Conservation (phyloP, 2,888 invertebrate genomes). For the Phymatocera aterrima region DNA sequence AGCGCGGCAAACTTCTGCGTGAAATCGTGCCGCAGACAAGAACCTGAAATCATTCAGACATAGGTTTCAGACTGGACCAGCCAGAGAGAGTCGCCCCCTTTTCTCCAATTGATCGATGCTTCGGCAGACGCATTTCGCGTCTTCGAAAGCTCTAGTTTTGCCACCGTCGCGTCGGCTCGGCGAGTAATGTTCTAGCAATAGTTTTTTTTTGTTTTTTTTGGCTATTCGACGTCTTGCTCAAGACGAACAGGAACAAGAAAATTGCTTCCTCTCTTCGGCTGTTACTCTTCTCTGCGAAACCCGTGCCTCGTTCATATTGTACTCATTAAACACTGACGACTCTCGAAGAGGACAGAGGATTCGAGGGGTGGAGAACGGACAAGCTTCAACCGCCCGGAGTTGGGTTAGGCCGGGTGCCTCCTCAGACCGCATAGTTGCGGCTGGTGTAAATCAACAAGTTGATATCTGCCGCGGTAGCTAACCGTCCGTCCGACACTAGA, state of each 20-base stretch:
- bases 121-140: background rate
- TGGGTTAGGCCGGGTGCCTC: constrained; percentile 48
- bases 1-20: background rate
- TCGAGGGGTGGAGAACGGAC: background rate
- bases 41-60: constrained; percentile 18
- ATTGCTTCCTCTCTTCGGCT: too few species aligned
- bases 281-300: background rate
- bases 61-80: background rate
- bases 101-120: background rate
- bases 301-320: background rate
- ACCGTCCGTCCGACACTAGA: constrained; percentile 51
- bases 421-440: constrained; percentile 62
- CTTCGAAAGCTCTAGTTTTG: background rate
- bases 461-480: constrained; percentile 64
- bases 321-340: constrained; percentile 13
- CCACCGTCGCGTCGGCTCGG: background rate
- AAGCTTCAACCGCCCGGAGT: constrained; percentile 24
- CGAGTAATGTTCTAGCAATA: background rate
- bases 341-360: constrained; percentile 1
- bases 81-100: background rate
- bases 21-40: background rate
- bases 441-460: constrained; percentile 72
- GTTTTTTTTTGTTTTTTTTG: background rate
- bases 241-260: too few species aligned
- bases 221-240: background rate